phyloP scores from a whole-genome alignment of 2,888 invertebrate genomes.

The Lasiommata megera region DNA sequence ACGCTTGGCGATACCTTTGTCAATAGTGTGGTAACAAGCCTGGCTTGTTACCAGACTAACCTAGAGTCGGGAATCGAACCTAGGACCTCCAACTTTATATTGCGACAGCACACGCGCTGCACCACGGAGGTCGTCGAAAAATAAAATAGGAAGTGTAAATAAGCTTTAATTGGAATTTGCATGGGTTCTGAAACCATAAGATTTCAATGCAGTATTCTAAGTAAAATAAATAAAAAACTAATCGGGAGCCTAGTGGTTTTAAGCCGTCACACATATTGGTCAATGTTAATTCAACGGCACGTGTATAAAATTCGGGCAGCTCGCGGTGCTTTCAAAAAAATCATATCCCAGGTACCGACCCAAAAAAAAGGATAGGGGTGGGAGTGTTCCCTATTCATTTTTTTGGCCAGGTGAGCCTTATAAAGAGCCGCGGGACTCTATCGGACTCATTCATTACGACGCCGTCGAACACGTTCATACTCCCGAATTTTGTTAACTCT shows the following conservation, averaged over 20 bases:
- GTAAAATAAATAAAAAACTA: neutral
- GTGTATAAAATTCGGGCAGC: conserved; percentile 51
- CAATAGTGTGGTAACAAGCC: too few species aligned
- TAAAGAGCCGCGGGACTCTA: conserved; percentile 52
- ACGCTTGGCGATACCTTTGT: too few species aligned
- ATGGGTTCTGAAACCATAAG: neutral
- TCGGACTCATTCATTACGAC: conserved; percentile 62
- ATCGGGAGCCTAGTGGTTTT: neutral
- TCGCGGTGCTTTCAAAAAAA: conserved; percentile 30
- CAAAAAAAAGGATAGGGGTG: conserved; percentile 63
- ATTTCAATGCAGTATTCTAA: neutral
- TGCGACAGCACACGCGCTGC: too few species aligned
- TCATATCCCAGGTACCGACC: conserved; percentile 58
- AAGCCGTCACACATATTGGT: conserved; percentile 38
- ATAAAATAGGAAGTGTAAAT: neutral
- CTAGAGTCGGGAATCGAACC: too few species aligned
- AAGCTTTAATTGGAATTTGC: neutral
- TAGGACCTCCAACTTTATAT: too few species aligned
- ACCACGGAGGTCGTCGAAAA: too few species aligned
- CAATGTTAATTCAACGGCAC: conserved; percentile 64
- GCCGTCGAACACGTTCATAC: conserved; percentile 48
- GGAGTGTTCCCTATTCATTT: conserved; percentile 65
- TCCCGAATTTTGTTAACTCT: conserved; percentile 35
- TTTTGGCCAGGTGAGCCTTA: conserved; percentile 67
- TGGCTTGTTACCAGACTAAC: too few species aligned